Percentiles rank a stretch among this genome's conserved stretches.
Conservation (phyloP, 2,888 invertebrate species). For the Cyrtodaria siliqua region DNA sequence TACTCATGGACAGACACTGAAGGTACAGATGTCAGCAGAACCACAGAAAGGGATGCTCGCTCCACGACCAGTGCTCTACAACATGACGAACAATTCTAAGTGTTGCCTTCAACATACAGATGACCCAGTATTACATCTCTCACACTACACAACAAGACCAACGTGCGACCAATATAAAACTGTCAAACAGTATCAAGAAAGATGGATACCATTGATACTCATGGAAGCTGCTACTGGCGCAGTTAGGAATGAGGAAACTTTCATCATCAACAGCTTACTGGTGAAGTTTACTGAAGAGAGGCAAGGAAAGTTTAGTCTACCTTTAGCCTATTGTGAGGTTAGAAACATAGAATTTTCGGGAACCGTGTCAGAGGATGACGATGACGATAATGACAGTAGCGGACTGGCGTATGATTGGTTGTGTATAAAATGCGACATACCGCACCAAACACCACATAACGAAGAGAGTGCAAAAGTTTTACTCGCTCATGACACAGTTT, state of each 20-base stretch:
- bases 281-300: slow-evolving; percentile 47
- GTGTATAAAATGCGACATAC: slow-evolving; percentile 19
- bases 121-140: slow-evolving; percentile 64
- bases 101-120: slow-evolving; percentile 65
- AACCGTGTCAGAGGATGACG: slow-evolving; percentile 42
- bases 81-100: slow-evolving; percentile 64
- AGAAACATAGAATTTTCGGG: slow-evolving; percentile 69
- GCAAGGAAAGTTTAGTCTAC: slow-evolving; percentile 62
- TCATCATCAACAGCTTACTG: slow-evolving; percentile 62
- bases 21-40: slow-evolving; percentile 63
- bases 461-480: not conserved
- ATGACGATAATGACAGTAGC: slow-evolving; percentile 17
- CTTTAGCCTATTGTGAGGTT: slow-evolving; percentile 52
- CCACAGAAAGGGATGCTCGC: slow-evolving; percentile 57
- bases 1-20: slow-evolving; percentile 55
- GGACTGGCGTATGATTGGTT: slow-evolving; percentile 31
- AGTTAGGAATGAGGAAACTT: slow-evolving; percentile 58
- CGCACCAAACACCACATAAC: not conserved
- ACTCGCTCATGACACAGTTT: not conserved
- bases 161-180: slow-evolving; percentile 41
- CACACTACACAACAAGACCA: slow-evolving; percentile 58
- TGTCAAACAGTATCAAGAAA: slow-evolving; percentile 49
- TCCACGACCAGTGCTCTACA: slow-evolving; percentile 60
- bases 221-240: slow-evolving; percentile 72
- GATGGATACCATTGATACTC: slow-evolving; percentile 69